phyloP scores from a whole-genome alignment of 2,797 vertebrate genomes.

The Tapirus indicus region DNA sequence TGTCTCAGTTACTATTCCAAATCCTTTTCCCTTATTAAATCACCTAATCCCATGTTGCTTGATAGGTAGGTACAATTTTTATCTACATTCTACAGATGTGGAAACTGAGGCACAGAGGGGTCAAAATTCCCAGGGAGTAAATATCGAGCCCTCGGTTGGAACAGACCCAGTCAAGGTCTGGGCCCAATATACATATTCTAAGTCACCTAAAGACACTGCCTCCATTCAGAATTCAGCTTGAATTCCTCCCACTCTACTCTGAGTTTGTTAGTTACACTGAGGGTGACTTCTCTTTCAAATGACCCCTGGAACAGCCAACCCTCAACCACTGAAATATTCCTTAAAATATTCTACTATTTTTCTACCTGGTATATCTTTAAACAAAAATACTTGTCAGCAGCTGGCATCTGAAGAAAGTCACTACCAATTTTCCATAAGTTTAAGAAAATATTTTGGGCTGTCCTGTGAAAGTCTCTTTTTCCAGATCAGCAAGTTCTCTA shows the following conservation, averaged over 20 bases:
- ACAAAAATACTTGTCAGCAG: slow-evolving; percentile 82
- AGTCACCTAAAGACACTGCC: background rate
- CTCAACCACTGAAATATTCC: background rate
- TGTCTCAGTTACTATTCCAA: background rate
- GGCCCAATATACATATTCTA: too few relatives aligned
- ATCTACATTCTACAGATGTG: background rate
- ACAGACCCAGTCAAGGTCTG: background rate
- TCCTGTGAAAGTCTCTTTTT: slow-evolving; percentile 83
- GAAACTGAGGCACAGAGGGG: background rate
- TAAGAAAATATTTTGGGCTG: slow-evolving; percentile 80
- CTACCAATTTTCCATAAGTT: slow-evolving; percentile 82
- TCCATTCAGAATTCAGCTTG: background rate
- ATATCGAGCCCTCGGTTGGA: background rate
- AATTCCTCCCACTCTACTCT: background rate
- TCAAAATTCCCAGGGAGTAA: background rate
- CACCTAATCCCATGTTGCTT: background rate
- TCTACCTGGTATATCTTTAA: slow-evolving; percentile 66
- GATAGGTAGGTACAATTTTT: background rate
- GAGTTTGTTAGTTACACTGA: background rate
- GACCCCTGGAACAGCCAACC: background rate
- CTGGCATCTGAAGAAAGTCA: slow-evolving; percentile 79
- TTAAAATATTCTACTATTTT: slow-evolving; percentile 12
- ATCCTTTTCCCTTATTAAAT: background rate
- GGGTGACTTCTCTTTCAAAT: background rate
- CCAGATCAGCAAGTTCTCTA: slow-evolving; percentile 84